Evolutionary conservation across 1,140 invertebrate genomes (phyloP).

Genomic region (Pectinophora gossypiella): DNA sequence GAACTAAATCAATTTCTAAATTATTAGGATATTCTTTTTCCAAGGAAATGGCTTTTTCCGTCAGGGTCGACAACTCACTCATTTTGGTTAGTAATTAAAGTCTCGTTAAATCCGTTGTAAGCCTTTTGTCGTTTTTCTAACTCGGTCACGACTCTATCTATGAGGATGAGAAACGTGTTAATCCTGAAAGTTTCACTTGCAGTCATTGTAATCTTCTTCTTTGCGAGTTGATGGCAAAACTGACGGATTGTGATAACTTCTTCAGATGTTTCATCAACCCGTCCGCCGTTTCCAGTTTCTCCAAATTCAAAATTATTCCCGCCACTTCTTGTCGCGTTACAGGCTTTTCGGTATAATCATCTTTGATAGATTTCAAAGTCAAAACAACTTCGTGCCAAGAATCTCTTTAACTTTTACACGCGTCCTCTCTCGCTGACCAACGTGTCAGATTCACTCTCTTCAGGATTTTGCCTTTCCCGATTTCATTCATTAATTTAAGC

Average conservation of each 20-base stretch:
- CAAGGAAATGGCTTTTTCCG: background rate
- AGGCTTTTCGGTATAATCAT: conserved; percentile 27
- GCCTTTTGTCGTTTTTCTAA: background rate
- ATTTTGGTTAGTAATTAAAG: background rate
- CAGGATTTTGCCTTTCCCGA: conserved; percentile 22
- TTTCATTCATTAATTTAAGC: conserved; percentile 25
- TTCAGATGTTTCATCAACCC: background rate
- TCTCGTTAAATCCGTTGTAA: background rate
- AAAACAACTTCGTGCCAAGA: conserved; percentile 24
- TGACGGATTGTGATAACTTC: too few relatives aligned
- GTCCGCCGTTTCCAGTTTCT: conserved; percentile 27
- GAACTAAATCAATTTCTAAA: background rate
- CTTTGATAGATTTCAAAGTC: conserved; percentile 22
- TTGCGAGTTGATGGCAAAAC: too few relatives aligned
- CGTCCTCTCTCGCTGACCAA: conserved; percentile 30
- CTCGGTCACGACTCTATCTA: background rate
- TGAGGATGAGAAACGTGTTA: background rate
- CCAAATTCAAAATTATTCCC: conserved; percentile 17
- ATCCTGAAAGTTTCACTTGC: background rate
- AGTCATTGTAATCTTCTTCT: background rate
- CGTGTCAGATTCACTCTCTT: conserved; percentile 25
- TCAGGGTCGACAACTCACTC: background rate
- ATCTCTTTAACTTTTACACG: conserved; percentile 22
- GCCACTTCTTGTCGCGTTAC: conserved; percentile 21
- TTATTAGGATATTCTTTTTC: background rate